A percentile compares a stretch with the other conserved stretches of the same genome.
Evolutionary conservation across 2,113 vertebrate species (phyloP).

Genomic region (Alethe diademata): DNA sequence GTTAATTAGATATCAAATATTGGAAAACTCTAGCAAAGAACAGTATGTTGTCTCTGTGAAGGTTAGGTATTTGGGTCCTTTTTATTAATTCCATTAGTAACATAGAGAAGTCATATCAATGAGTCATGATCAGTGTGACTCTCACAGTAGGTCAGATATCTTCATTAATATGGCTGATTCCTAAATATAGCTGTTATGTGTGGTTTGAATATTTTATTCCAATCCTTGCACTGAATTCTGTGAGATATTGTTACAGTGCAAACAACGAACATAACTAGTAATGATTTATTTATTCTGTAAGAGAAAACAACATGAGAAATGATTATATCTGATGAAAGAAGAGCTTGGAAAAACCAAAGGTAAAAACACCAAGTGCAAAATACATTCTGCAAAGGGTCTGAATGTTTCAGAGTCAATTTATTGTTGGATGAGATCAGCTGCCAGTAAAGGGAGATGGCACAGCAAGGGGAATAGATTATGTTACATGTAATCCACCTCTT

Average conservation of each 20-base stretch:
- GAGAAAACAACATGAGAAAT: not conserved
- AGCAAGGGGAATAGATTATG: not conserved
- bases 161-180: not conserved
- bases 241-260: not conserved
- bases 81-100: not conserved
- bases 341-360: not conserved
- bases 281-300: not conserved
- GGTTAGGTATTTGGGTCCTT: not conserved
- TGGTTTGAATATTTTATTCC: not conserved
- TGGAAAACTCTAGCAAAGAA: not conserved
- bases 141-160: not conserved
- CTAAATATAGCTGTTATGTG: not conserved
- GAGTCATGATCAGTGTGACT: constrained; percentile 26
- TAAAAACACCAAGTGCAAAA: not conserved
- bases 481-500: not conserved
- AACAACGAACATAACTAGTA: not conserved
- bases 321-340: not conserved
- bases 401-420: not conserved
- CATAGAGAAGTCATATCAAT: not conserved
- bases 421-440: not conserved
- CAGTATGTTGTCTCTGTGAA: not conserved
- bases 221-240: not conserved
- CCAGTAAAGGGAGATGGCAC: not conserved
- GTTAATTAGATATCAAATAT: not conserved
- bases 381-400: not conserved